Evolutionary conservation across 2,888 invertebrate species (phyloP), one percentile per base, ranked within the genome.

Genomic region (Macrophya annulata): DNA sequence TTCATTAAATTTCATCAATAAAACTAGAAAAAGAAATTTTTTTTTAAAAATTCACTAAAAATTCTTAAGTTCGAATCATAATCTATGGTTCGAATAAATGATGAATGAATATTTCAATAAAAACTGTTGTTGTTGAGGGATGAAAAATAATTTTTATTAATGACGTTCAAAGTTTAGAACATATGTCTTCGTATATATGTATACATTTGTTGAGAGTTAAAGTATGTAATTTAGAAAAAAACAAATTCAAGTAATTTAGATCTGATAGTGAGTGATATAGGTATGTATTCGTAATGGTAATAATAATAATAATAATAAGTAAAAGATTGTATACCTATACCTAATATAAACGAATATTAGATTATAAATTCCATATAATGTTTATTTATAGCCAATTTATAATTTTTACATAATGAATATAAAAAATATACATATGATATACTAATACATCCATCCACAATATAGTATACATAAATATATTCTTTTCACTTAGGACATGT

Each of bases 121-220:
- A 62, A 62, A 62, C 25, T 31, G 31, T 31, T 2, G 3, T 25
- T 21, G 21, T 62, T 25, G n/a, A n/a, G 25, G 21, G 62, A 62
- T 62, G 62, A 62, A 62, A 59, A 59, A 59, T 59, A 59, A 17
- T 59, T 59, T 21, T 59, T 59, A 59, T 59, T n/a, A 8, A 59
- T 59, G 59, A 15, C n/a, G 59, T 59, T 59, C 12, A 0, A 59
- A 59, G 15, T 21, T 1, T 21, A 59, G 59, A 59, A 59, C 59
- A 59, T 62, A 12, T 8, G n/a, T n/a, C n/a, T n/a, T n/a, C n/a
- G 17, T 62, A 6, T 12, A 62, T 12, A 17, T 25, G 2, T 21
- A 62, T 12, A 48, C 4, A 48, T 15, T 15, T 48, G 15, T 48
- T 15, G 15, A 48, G 48, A 48, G 8, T 48, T 48, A 4, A 2